These are phyloP conservation scores for Coremacera marginata DNA, from an alignment of 2,888 invertebrate species.

Conservation along the genomic window DNA sequence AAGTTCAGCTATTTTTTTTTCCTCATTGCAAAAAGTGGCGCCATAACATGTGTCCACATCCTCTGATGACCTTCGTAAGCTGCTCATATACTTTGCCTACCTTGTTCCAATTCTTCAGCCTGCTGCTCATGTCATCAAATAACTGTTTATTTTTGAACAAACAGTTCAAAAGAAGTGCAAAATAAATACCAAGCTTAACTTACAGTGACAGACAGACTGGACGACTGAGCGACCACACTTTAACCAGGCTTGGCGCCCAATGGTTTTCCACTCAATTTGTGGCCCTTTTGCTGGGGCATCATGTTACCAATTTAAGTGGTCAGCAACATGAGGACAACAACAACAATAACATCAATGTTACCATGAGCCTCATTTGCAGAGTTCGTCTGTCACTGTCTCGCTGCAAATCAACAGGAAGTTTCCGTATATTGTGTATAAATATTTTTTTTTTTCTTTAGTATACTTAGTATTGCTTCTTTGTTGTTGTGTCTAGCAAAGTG, in stretches of 20 bases:
- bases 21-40: background rate
- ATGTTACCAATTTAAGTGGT: slow-evolving; percentile 37
- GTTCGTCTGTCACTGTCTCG: slow-evolving; percentile 14
- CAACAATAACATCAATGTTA: background rate
- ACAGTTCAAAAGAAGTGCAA: background rate
- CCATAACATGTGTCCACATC: slow-evolving; percentile 22
- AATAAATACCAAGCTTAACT: slow-evolving; percentile 11
- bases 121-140: slow-evolving; percentile 23
- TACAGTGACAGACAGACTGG: background rate
- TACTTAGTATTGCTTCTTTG: background rate
- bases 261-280: slow-evolving; percentile 68
- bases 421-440: background rate
- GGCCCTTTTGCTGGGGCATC: slow-evolving; percentile 33
- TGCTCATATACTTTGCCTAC: slow-evolving; percentile 25
- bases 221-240: background rate
- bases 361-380: slow-evolving; percentile 7
- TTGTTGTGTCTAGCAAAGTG: background rate
- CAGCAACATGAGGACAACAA: slow-evolving; percentile 24
- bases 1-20: background rate
- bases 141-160: slow-evolving; percentile 35
- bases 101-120: slow-evolving; percentile 4
- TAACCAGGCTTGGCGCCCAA: slow-evolving; percentile 58
- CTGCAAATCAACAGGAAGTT: slow-evolving; percentile 35
- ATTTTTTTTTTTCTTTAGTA: background rate
- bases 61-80: slow-evolving; percentile 27